Conservation (phyloP, 2,888 invertebrate species). For the Melanotus villosus region DNA sequence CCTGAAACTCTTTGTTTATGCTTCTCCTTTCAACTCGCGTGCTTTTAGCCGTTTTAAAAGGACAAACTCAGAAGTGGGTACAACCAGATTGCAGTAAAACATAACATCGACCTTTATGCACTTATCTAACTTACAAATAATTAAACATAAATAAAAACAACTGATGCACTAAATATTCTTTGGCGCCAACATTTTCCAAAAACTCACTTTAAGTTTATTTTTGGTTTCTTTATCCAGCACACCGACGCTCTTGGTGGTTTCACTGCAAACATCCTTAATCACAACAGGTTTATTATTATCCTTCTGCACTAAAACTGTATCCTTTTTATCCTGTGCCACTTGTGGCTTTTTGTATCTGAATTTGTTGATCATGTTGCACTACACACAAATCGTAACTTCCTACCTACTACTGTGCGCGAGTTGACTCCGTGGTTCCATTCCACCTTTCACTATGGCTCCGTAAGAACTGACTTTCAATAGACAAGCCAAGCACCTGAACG, state of each 20-base stretch:
- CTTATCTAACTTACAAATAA: no score
- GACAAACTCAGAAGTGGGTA: not conserved
- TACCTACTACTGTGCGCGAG: conserved; percentile 35
- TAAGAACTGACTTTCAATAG: conserved; percentile 54
- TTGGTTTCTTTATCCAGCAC: conserved; percentile 53
- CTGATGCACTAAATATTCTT: not conserved
- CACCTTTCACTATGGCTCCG: conserved; percentile 53
- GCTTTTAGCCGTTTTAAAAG: conserved; percentile 11
- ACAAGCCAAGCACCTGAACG: conserved; percentile 46
- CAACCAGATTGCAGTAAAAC: not conserved
- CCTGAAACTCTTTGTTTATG: conserved; percentile 27
- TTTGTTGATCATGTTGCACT: conserved; percentile 63
- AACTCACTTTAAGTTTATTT: conserved; percentile 57
- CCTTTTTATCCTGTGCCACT: conserved; percentile 49
- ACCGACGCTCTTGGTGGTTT: conserved; percentile 2
- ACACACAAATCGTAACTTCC: conserved; percentile 22
- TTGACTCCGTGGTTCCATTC: conserved; percentile 35
- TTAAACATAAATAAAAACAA: not conserved
- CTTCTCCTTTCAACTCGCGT: conserved; percentile 16
- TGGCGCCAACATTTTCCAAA: conserved; percentile 8
- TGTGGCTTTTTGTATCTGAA: conserved; percentile 66
- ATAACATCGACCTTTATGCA: not conserved
- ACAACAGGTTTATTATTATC: conserved; percentile 27
- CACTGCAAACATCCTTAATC: conserved; percentile 12
- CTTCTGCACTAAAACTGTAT: conserved; percentile 39